These are phyloP conservation scores for Meteorus cinctellus DNA, from an alignment of 2,888 invertebrate genomes.

Conservation along the genomic window DNA sequence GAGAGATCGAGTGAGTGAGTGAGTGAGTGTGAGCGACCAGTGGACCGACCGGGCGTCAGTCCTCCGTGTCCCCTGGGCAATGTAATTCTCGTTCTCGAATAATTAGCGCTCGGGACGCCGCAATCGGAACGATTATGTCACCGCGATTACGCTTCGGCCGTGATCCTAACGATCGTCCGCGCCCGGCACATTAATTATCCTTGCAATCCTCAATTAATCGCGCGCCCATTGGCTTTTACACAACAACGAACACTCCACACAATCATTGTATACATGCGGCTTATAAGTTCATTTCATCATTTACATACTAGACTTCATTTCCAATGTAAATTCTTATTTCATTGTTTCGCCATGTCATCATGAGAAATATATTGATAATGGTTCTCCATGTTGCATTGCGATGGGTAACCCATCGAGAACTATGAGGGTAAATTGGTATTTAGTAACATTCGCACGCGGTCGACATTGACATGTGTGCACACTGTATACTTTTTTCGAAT, in stretches of 20 bases:
- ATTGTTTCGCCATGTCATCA: not conserved
- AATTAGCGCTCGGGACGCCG: slow-evolving; percentile 57
- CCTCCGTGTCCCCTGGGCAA: slow-evolving; percentile 46
- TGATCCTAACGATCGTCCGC: slow-evolving; percentile 63
- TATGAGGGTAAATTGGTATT: too few species aligned
- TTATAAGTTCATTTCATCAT: not conserved
- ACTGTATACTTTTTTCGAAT: too few species aligned
- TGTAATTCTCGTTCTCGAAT: slow-evolving; percentile 62
- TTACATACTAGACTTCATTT: not conserved
- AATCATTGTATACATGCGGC: not conserved
- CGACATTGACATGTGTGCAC: too few species aligned
- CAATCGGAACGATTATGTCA: slow-evolving; percentile 67
- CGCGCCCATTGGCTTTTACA: slow-evolving; percentile 48
- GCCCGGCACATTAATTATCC: slow-evolving; percentile 56
- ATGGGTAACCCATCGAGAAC: too few species aligned
- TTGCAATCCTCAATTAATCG: slow-evolving; percentile 66
- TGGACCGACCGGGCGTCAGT: slow-evolving; percentile 36
- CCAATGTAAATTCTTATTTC: not conserved
- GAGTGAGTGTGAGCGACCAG: slow-evolving; percentile 4
- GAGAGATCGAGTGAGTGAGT: not conserved
- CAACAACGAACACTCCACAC: slow-evolving; percentile 43
- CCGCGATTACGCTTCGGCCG: slow-evolving; percentile 61
- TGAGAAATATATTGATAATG: too few species aligned
- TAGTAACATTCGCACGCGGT: too few species aligned
- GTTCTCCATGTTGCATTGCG: too few species aligned